Conservation (phyloP, 2,113 vertebrate genomes). For the Hyaena hyaena region DNA sequence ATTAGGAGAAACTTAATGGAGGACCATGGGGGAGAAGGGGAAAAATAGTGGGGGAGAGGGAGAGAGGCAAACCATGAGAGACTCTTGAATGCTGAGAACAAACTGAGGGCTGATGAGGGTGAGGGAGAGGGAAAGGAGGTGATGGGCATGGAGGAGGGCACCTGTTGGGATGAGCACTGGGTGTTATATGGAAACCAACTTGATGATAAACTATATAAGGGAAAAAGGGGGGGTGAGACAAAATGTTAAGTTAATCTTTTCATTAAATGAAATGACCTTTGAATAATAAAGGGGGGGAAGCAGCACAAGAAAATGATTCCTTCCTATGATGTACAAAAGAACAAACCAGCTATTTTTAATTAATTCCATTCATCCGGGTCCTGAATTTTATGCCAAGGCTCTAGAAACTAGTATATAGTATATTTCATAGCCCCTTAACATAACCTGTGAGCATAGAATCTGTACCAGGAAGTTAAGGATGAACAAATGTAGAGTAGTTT, state of each 20-base stretch:
- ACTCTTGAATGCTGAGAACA: too few relatives aligned
- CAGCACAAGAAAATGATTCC: background rate
- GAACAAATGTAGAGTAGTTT: background rate
- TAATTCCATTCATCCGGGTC: background rate
- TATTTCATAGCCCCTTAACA: background rate
- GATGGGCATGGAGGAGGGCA: too few relatives aligned
- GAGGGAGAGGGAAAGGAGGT: too few relatives aligned
- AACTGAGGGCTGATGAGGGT: too few relatives aligned
- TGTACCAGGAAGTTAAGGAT: background rate
- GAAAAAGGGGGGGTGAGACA: too few relatives aligned
- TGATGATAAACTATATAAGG: too few relatives aligned
- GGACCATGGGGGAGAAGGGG: too few relatives aligned
- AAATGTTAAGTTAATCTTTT: background rate
- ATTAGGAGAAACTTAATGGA: too few relatives aligned
- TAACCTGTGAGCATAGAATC: background rate
- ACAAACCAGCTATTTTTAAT: background rate
- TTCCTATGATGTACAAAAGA: background rate
- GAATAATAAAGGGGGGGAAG: background rate
- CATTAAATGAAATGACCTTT: background rate
- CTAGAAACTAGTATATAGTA: background rate
- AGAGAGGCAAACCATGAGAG: too few relatives aligned
- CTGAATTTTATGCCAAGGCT: background rate
- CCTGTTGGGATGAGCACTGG: too few relatives aligned
- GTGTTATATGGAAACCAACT: too few relatives aligned
- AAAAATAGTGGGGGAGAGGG: too few relatives aligned